Conservation (phyloP, 2,113 vertebrate species). For the Chauna torquata region DNA sequence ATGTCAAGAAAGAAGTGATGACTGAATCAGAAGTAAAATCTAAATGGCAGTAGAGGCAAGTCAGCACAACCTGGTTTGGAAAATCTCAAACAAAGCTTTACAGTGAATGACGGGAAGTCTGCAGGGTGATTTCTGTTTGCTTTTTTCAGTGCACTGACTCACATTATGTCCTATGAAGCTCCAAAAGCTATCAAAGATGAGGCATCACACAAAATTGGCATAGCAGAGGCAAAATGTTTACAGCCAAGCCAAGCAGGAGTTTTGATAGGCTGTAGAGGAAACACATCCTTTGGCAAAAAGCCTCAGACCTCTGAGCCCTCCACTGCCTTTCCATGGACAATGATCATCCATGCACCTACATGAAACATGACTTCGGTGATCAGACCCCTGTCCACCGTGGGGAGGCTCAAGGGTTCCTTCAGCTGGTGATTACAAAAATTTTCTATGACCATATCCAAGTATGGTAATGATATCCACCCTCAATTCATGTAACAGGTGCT, state of each 20-base stretch:
- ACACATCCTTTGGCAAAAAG: not conserved
- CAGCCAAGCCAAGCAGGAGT: not conserved
- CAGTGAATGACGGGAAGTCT: not conserved
- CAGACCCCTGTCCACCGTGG: not conserved
- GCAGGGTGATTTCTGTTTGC: not conserved
- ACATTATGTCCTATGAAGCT: not conserved
- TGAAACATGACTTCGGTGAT: rapidly evolving
- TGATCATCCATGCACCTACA: not conserved
- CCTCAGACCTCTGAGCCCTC: not conserved
- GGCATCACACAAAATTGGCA: not conserved
- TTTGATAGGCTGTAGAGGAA: not conserved
- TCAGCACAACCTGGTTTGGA: not conserved
- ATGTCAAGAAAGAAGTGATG: not conserved
- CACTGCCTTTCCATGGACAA: not conserved
- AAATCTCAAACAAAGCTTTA: not conserved
- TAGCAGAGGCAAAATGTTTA: not conserved
- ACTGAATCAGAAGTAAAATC: not conserved
- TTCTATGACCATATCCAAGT: not conserved
- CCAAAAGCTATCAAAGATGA: not conserved
- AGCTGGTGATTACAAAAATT: not conserved
- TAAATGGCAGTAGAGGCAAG: not conserved
- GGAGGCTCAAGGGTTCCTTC: not conserved
- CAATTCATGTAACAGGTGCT: not conserved
- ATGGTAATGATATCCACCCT: not conserved
- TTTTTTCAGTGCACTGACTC: not conserved